Evolutionary conservation across 92 coral and sea anemone genomes (phyloP).

Genomic region (Paramuricea clavata): DNA sequence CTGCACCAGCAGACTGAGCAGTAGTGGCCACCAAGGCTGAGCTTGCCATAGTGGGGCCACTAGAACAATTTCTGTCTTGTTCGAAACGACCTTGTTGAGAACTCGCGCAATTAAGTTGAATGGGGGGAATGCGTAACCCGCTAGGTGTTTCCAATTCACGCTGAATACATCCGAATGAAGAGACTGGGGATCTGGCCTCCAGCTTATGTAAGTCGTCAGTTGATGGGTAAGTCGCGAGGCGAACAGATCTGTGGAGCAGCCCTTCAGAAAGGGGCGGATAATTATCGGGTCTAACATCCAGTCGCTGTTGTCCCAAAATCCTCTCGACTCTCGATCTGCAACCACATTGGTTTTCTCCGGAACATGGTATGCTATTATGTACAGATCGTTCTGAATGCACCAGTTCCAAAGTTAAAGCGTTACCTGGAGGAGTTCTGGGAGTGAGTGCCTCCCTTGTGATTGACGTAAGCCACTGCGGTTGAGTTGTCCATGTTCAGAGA

Average conservation of each 20-base stretch:
- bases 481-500: slow-evolving; percentile 63
- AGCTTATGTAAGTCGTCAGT: slow-evolving; percentile 37
- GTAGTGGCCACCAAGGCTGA: too few relatives aligned
- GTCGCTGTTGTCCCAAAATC: slow-evolving; percentile 61
- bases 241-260: slow-evolving; percentile 55
- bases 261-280: slow-evolving; percentile 41
- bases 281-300: slow-evolving; percentile 58
- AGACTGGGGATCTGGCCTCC: slow-evolving; percentile 65
- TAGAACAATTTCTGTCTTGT: too few relatives aligned
- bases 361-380: slow-evolving; percentile 61
- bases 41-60: too few relatives aligned
- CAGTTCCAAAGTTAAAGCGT: slow-evolving; percentile 60
- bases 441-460: slow-evolving; percentile 58
- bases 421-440: too few relatives aligned
- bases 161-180: slow-evolving; percentile 47
- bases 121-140: slow-evolving; percentile 56
- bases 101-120: slow-evolving; percentile 43
- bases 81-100: slow-evolving; percentile 9
- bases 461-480: slow-evolving; percentile 61
- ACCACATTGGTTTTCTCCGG: slow-evolving; percentile 54
- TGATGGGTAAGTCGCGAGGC: slow-evolving; percentile 54
- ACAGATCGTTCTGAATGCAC: slow-evolving; percentile 48
- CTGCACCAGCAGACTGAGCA: not conserved
- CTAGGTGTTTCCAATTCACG: slow-evolving; percentile 47
- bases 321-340: slow-evolving; percentile 63